Evolutionary conservation across 2,888 invertebrate genomes (phyloP).

Genomic region (Drosophila antonietae): DNA sequence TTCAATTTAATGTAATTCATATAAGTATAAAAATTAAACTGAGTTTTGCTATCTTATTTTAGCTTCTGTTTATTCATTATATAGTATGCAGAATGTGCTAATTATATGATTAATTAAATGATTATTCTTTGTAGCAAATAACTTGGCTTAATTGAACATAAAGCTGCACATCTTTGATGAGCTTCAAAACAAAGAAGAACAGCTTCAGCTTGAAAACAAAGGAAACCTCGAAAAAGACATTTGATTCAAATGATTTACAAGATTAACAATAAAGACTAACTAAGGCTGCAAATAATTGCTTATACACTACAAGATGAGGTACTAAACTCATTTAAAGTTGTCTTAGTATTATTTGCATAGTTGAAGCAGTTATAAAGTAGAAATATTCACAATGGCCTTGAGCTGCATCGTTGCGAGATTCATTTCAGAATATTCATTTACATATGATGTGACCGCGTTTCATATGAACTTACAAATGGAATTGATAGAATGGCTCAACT

Average conservation of each 20-base stretch:
- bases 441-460: conserved; percentile 22
- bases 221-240: conserved; percentile 13
- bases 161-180: background rate
- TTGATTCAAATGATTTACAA: conserved; percentile 23
- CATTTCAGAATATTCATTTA: conserved; percentile 9
- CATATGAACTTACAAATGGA: conserved; percentile 25
- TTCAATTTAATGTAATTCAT: no score
- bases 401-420: conserved; percentile 15
- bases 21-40: no score
- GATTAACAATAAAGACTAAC: conserved; percentile 5
- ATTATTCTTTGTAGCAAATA: background rate
- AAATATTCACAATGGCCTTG: conserved; percentile 27
- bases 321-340: background rate
- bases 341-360: background rate
- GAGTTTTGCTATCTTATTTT: no score
- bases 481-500: conserved; percentile 7
- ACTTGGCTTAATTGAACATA: background rate
- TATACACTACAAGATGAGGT: background rate
- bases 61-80: no score
- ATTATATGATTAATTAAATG: background rate
- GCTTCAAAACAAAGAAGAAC: background rate
- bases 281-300: background rate
- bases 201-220: background rate
- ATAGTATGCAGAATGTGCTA: background rate
- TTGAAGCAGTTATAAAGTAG: background rate